Percentiles rank a stretch among this genome's conserved stretches.
phyloP scores from a whole-genome alignment of 2,797 vertebrate species.

The Clarias platycephalus region DNA sequence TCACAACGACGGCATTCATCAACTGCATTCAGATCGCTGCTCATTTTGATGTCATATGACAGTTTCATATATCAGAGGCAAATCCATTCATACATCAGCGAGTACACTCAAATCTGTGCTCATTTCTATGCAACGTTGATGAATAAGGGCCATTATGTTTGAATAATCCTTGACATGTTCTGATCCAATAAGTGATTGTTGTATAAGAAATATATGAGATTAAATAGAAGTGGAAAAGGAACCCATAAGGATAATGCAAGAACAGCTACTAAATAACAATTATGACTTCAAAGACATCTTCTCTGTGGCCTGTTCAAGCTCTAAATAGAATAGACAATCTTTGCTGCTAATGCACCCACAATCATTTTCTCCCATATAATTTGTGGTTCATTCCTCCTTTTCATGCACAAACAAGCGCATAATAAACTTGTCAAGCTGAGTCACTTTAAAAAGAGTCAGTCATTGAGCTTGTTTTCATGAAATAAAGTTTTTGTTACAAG shows the following conservation, averaged over 20 bases:
- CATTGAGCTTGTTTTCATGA: background rate
- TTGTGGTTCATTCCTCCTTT: constrained; percentile 7
- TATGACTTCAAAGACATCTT: constrained; percentile 3
- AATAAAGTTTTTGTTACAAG: background rate
- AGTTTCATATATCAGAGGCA: background rate
- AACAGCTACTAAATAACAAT: constrained; percentile 13
- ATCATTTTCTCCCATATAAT: constrained; percentile 1
- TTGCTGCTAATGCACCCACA: background rate
- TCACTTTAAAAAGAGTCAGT: constrained; percentile 2
- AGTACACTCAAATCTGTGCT: background rate
- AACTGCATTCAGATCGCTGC: background rate
- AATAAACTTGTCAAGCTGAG: constrained; percentile 10
- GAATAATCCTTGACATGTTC: background rate
- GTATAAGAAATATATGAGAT: background rate
- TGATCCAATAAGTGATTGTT: background rate
- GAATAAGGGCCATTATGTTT: constrained; percentile 15
- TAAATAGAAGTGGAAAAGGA: background rate
- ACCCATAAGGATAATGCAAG: constrained; percentile 9
- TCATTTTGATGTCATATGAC: constrained; percentile 2
- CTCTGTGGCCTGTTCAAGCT: constrained; percentile 8
- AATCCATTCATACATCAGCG: constrained; percentile 5
- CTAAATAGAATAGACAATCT: constrained; percentile 1
- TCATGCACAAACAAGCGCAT: background rate
- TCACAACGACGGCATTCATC: background rate
- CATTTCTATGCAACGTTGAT: background rate